Evolutionary conservation across 2,888 invertebrate genomes (phyloP), one percentile per base, ranked within the genome.

Genomic region (Slavum lentiscoides): DNA sequence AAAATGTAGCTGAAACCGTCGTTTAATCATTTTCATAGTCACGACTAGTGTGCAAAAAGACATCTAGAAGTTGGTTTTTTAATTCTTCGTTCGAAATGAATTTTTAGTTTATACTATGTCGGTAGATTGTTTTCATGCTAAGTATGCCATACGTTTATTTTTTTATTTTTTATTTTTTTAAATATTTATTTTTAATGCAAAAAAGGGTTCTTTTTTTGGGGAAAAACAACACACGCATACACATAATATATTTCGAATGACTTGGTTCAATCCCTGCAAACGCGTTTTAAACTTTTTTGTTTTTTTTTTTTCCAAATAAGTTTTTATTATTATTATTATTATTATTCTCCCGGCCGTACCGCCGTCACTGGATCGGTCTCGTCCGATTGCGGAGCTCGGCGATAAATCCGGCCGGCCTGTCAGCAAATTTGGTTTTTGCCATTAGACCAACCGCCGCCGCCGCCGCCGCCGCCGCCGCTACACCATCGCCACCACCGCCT

Each of bases 361-460:
- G 68, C 58, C 76, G 68, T 49, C 68, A 58, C 76, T 11, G 49
- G 59, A 76, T 68, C 30, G 43, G 76, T 76, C 30, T 67, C 68
- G 59, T 68, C 67, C 68, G 68, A 76, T 77, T 69, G 69, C 37
- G 37, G 53, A 69, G 69, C 37, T 61, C 53, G 21, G 61, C 76
- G 76, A 77, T 77, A 77, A 77, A 77, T 77, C 69, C 69, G 53
- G n/a, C 53, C 53, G 11, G 61, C 61, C 76, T 77, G 76, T 77
- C 76, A 77, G 69, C 68, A 61, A 77, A 77, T 77, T 69, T 77
- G 69, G 76, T 77, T 77, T 77, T 69, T 69, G 69, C 68, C 76
- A 77, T 76, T 76, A 68, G 67, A 68, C 23, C 76, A n/a, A 66
- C 66, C 55, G 9, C 49, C 49, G n/a, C 43, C 66, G 49, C 15